A percentile compares a stretch with the other conserved stretches of the same genome.
phyloP scores from a whole-genome alignment of 1,140 invertebrate genomes.

The Drosophila oshimai region DNA sequence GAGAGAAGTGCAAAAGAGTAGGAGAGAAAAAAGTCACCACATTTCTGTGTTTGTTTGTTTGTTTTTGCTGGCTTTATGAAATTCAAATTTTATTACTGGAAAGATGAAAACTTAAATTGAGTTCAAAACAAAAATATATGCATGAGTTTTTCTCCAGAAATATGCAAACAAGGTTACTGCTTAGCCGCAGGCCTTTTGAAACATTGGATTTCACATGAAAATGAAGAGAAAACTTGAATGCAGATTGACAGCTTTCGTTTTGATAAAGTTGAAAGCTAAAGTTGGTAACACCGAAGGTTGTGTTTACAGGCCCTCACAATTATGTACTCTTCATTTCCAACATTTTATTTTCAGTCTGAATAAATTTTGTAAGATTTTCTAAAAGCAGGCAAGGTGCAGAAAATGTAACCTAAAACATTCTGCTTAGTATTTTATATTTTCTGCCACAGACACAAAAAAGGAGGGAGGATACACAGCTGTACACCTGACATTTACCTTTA shows the following conservation, averaged over 20 bases:
- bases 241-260: background rate
- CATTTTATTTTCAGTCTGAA: background rate
- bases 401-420: too few species aligned
- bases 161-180: conserved; percentile 29
- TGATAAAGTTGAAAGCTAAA: conserved; percentile 4
- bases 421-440: too few species aligned
- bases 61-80: conserved; percentile 37
- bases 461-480: too few species aligned
- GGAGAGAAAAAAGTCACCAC: conserved; percentile 10
- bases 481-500: too few species aligned
- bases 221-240: conserved; percentile 11
- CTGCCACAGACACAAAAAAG: too few species aligned
- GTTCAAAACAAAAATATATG: conserved; percentile 55
- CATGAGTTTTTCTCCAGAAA: conserved; percentile 33
- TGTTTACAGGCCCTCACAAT: background rate
- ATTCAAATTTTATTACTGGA: conserved; percentile 63
- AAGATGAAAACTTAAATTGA: conserved; percentile 49
- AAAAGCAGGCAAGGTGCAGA: too few species aligned
- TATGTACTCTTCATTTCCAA: background rate
- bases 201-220: background rate
- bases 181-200: conserved; percentile 21
- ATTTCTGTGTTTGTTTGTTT: conserved; percentile 26
- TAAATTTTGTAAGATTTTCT: too few species aligned
- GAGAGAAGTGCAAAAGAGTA: background rate
- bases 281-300: background rate